phyloP scores from a whole-genome alignment of 2,797 vertebrate genomes.

The Agapornis canus region DNA sequence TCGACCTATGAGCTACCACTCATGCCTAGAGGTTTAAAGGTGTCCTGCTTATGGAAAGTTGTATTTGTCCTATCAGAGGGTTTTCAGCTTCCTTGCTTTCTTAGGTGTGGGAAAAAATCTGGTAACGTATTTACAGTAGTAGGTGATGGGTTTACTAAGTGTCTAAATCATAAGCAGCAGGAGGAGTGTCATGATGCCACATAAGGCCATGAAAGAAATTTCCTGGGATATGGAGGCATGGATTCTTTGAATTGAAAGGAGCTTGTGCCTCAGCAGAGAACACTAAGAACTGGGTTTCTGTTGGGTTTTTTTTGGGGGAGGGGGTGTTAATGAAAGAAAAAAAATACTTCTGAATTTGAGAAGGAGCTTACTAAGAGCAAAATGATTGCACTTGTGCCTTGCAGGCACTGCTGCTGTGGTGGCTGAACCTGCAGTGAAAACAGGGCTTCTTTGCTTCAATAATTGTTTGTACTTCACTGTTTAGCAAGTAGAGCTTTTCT shows the following conservation, averaged over 20 bases:
- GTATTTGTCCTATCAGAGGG: not conserved
- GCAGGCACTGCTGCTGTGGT: not conserved
- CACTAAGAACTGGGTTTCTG: not conserved
- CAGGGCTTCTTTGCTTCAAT: not conserved
- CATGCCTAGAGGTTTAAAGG: rapidly evolving
- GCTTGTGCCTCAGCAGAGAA: not conserved
- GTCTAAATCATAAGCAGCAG: not conserved
- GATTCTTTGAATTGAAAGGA: not conserved
- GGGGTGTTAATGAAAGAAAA: not conserved
- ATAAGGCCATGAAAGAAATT: not conserved
- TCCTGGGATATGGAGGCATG: rapidly evolving
- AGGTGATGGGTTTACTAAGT: not conserved
- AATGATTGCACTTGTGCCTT: rapidly evolving
- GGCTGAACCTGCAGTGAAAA: not conserved
- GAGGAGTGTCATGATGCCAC: not conserved
- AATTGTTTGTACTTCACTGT: not conserved
- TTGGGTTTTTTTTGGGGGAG: no score
- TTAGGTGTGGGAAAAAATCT: not conserved
- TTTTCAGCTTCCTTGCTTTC: not conserved
- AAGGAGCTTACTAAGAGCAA: not conserved
- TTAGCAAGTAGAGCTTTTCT: not conserved
- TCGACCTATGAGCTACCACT: not conserved
- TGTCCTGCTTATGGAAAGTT: not conserved
- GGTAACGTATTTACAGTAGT: not conserved
- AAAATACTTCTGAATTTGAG: not conserved